Conservation (phyloP, 2,888 invertebrate genomes). For the Hyposoter didymator region DNA sequence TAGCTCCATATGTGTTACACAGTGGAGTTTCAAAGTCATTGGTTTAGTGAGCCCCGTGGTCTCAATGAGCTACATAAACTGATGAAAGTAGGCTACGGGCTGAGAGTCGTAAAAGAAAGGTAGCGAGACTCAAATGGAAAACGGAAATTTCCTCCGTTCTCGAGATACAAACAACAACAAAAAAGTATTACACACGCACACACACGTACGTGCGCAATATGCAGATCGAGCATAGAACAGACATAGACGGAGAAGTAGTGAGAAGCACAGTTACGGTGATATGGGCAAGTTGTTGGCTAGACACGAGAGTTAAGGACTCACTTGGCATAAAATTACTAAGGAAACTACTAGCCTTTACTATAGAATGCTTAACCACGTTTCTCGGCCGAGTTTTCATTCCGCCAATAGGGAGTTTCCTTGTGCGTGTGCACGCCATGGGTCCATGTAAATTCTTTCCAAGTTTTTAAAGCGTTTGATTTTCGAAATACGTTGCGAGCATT, state of each 20-base stretch:
- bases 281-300: constrained; percentile 31
- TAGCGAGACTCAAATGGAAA: constrained; percentile 67
- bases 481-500: too few relatives aligned
- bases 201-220: neutral
- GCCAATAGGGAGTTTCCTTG: constrained; percentile 7
- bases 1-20: neutral
- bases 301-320: constrained; percentile 38
- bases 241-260: neutral
- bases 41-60: constrained; percentile 67
- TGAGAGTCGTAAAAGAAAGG: constrained; percentile 58
- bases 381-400: constrained; percentile 59
- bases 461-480: neutral
- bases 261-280: constrained; percentile 23
- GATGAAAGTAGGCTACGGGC: constrained; percentile 72
- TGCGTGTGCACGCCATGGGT: neutral
- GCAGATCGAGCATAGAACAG: neutral
- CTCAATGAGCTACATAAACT: constrained; percentile 61
- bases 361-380: constrained; percentile 24
- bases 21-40: constrained; percentile 13
- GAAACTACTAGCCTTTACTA: constrained; percentile 15
- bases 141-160: constrained; percentile 70
- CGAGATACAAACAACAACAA: constrained; percentile 61
- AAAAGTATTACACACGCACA: constrained; percentile 63
- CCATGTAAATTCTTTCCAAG: neutral
- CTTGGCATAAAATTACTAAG: constrained; percentile 55